A percentile compares a stretch with the other conserved stretches of the same genome.
Evolutionary conservation across 2,888 invertebrate species (phyloP).

Genomic region (Synergus gifuensis): DNA sequence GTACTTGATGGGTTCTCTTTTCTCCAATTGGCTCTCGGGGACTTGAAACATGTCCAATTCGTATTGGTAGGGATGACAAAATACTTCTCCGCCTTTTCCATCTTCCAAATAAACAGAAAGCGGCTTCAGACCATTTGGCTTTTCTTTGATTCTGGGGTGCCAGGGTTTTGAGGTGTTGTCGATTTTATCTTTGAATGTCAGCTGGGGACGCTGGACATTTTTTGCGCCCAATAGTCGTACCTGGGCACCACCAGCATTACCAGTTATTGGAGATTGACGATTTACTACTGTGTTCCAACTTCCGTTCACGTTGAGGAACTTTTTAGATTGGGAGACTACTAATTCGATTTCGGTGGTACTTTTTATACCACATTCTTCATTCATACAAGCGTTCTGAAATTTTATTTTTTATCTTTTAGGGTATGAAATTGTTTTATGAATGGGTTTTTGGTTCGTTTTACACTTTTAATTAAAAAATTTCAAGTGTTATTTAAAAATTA

Average conservation of each 20-base stretch:
- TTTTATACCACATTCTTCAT: slow-evolving; percentile 83
- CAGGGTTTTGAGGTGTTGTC: slow-evolving; percentile 91
- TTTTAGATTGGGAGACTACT: slow-evolving; percentile 78
- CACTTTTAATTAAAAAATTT: no score
- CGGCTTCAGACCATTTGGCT: slow-evolving; percentile 93
- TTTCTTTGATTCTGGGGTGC: slow-evolving; percentile 89
- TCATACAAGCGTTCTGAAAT: slow-evolving; percentile 79
- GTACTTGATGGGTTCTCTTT: slow-evolving; percentile 77
- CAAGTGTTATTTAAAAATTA: no score
- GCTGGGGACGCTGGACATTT: slow-evolving; percentile 90
- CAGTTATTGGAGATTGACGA: slow-evolving; percentile 10
- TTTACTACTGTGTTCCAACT: slow-evolving; percentile 80
- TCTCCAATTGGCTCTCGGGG: slow-evolving; percentile 79
- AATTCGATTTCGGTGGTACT: slow-evolving; percentile 79
- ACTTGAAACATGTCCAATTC: slow-evolving; percentile 89
- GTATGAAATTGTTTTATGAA: no score
- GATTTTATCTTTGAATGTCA: slow-evolving; percentile 89
- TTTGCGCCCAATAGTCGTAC: slow-evolving; percentile 84
- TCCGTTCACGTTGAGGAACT: slow-evolving; percentile 78
- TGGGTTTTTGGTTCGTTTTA: no score
- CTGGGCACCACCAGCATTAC: slow-evolving; percentile 49
- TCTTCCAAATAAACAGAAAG: slow-evolving; percentile 86
- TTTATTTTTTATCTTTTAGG: no score
- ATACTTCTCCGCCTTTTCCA: slow-evolving; percentile 80
- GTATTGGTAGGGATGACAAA: slow-evolving; percentile 92